Base-by-base conservation (phyloP, 35 echinoderm and acorn worm species). In the Acanthaster planci region DNA sequence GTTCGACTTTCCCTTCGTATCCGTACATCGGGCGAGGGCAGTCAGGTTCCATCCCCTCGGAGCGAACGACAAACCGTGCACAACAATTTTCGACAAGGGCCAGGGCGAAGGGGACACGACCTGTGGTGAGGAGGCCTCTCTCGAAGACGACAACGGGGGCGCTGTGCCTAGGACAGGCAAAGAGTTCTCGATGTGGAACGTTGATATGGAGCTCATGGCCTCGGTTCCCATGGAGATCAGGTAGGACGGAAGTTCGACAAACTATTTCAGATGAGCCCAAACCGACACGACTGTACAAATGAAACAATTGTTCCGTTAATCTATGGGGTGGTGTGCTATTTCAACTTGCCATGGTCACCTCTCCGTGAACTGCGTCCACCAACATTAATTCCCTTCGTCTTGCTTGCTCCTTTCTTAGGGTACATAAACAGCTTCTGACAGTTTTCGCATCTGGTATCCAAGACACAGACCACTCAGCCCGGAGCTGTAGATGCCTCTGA, bases 1-100 rank as follows among this genome's bases (percentile, higher is more conserved):
- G 87, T 89, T 89, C 77, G 87, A 89, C 76, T 67, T 89, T 21
- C 87, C 87, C 0, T 89, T 89, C 53, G 50, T 89, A 18, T 89
- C 79, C 35, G 77, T 77, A 1, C 79, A 82, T 26, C 40, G 54
- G 0, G 44, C 82, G 19, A 89, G 77, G 58, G 87, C 87, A 3
- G 80, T 89, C 18, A 57, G 80, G 38, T 55, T 89, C 75, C 7
- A 22, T 5, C 87, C 87, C 16, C 18, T 58, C 10, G 52, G 29
- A 1, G 27, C 27, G 17, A 19, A 27, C 35, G 51, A 81, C 40
- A 81, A 39, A 79, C 77, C 77, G 22, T 81, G 40, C 51, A 32
- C 29, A 12, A 12, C 39, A 26, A 8, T 15, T 5, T 23, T 18
- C 42, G 79, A 81, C 19, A 32, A 52, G 38, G 22, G 40, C 15